Percentiles rank a stretch among this genome's conserved stretches.
Conservation (phyloP, 2,113 vertebrate species). For the Percina caprodes region DNA sequence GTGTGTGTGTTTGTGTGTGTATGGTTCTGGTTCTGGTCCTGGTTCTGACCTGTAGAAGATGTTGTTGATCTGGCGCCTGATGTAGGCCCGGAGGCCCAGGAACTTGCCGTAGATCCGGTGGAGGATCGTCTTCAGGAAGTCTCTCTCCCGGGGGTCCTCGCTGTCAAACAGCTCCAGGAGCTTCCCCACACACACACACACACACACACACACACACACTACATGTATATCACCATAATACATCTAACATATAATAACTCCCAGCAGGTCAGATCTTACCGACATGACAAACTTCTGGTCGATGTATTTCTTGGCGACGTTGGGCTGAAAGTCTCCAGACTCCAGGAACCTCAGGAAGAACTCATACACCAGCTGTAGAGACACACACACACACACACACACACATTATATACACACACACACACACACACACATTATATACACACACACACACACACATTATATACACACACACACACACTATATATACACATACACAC, state of each 20-base stretch:
- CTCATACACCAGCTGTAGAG: constrained; percentile 93
- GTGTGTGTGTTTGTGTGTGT: no score
- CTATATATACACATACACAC: no score
- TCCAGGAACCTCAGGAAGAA: constrained; percentile 98
- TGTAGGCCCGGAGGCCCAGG: constrained; percentile 94
- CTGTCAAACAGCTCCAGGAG: constrained; percentile 98
- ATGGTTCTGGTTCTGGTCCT: no score
- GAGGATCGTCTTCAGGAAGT: constrained; percentile 98
- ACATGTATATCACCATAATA: no score
- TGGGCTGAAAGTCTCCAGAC: constrained; percentile 96
- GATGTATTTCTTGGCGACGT: constrained; percentile 97
- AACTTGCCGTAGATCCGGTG: constrained; percentile 99
- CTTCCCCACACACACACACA: constrained; percentile 72
- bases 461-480: not conserved
- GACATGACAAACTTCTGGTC: constrained; percentile 98
- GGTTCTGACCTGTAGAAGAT: constrained; percentile 87
- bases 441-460: constrained; percentile 1
- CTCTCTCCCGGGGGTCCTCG: constrained; percentile 95
- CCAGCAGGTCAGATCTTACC: constrained; percentile 82
- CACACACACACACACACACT: no score
- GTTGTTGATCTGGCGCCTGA: constrained; percentile 97
- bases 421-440: no score
- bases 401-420: no score
- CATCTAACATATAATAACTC: no score
- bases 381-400: constrained; percentile 7